Evolutionary conservation across 2,797 vertebrate species (phyloP).

Genomic region (Peromyscus melanophrys): DNA sequence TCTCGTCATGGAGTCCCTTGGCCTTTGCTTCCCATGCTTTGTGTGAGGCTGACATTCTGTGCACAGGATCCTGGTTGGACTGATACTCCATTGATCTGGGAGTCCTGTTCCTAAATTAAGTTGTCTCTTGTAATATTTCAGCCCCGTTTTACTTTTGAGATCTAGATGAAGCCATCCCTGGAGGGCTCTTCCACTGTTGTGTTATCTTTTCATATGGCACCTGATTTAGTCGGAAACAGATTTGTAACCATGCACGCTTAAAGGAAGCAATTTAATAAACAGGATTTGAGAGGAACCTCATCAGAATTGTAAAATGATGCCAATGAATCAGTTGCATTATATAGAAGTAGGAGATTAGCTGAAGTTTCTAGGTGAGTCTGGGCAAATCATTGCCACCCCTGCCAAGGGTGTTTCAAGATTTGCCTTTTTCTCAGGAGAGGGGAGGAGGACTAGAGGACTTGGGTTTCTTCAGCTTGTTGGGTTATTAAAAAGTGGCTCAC

Average conservation of each 20-base stretch:
- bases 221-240: constrained; percentile 89
- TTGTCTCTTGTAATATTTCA: constrained; percentile 71
- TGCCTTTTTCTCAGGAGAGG: constrained; percentile 11
- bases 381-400: constrained; percentile 74
- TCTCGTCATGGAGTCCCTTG: background rate
- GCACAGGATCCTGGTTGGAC: background rate
- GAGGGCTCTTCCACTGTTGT: constrained; percentile 81
- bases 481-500: constrained; percentile 49
- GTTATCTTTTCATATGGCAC: constrained; percentile 87
- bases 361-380: constrained; percentile 60
- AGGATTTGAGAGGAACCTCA: constrained; percentile 88
- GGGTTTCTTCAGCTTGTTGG: constrained; percentile 41
- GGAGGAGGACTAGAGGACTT: background rate
- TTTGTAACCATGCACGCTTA: constrained; percentile 87
- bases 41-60: background rate
- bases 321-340: constrained; percentile 84
- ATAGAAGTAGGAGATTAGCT: constrained; percentile 75
- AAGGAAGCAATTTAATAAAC: constrained; percentile 90
- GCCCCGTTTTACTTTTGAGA: constrained; percentile 85
- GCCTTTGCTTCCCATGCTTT: background rate
- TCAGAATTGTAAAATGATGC: constrained; percentile 88
- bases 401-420: constrained; percentile 63
- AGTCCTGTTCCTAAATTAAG: constrained; percentile 35
- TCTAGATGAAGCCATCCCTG: constrained; percentile 84
- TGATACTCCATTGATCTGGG: constrained; percentile 49